Conservation (phyloP, 1,140 invertebrate species). For the Brachionus calyciflorus region DNA sequence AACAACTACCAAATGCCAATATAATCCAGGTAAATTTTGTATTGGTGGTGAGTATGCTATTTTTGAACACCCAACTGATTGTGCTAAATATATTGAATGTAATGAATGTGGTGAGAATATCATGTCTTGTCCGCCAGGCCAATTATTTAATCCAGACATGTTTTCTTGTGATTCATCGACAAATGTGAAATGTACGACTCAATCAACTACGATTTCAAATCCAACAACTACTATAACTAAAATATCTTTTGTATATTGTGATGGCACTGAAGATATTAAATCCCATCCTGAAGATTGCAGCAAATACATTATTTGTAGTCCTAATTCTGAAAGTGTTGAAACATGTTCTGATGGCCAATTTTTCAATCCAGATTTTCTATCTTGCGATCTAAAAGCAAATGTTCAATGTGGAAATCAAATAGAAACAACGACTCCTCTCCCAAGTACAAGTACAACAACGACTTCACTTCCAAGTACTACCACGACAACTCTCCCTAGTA, state of each 20-base stretch:
- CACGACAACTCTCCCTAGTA: neutral
- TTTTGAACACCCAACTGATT: slow-evolving; percentile 26
- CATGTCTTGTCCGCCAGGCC: neutral
- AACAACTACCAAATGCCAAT: slow-evolving; percentile 7
- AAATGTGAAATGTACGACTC: neutral
- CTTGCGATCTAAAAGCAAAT: neutral
- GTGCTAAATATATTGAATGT: slow-evolving; percentile 17
- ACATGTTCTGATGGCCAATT: neutral
- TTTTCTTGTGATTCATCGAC: neutral
- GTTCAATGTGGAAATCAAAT: neutral
- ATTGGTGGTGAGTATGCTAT: neutral
- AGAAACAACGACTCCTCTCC: neutral
- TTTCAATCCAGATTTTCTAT: neutral
- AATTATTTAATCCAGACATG: neutral
- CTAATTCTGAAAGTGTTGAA: neutral
- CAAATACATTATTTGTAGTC: neutral
- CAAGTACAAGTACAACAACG: neutral
- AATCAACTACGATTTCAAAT: neutral
- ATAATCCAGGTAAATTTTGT: slow-evolving; percentile 8
- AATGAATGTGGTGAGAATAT: slow-evolving; percentile 4
- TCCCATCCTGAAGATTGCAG: neutral
- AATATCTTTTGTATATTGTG: neutral
- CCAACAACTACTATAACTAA: neutral
- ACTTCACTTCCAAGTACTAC: neutral
- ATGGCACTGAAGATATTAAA: neutral